A percentile compares a stretch with the other conserved stretches of the same genome.
Evolutionary conservation across 2,888 invertebrate genomes (phyloP).

Genomic region (Notocelia uddmanniana): DNA sequence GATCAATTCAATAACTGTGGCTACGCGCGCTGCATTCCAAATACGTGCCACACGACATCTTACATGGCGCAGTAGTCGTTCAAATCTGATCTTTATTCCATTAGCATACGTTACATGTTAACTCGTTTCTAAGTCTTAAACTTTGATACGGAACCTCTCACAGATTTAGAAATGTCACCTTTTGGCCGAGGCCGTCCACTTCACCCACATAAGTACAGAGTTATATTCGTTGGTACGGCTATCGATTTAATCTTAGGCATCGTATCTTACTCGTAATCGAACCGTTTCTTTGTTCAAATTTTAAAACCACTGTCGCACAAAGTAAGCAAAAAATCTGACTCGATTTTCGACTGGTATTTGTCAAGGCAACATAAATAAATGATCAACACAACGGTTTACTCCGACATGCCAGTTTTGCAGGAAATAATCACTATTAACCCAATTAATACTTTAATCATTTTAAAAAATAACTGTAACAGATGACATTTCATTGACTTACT

Average conservation of each 20-base stretch:
- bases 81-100: slow-evolving; percentile 21
- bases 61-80: not conserved
- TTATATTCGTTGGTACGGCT: slow-evolving; percentile 23
- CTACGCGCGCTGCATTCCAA: slow-evolving; percentile 33
- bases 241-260: slow-evolving; percentile 25
- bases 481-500: no score
- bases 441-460: no score
- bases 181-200: slow-evolving; percentile 50
- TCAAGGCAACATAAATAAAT: slow-evolving; percentile 13
- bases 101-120: slow-evolving; percentile 15
- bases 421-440: not conserved
- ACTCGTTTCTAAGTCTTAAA: not conserved
- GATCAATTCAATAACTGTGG: slow-evolving; percentile 35
- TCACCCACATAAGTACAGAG: slow-evolving; percentile 38
- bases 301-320: not conserved
- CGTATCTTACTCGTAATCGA: not conserved
- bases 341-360: not conserved
- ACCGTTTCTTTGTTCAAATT: not conserved
- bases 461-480: no score
- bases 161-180: slow-evolving; percentile 50
- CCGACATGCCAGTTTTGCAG: not conserved
- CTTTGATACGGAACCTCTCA: slow-evolving; percentile 46
- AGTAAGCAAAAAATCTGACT: not conserved
- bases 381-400: not conserved
- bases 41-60: slow-evolving; percentile 9